These are phyloP conservation scores for Fragum fragum DNA, from an alignment of 2,888 invertebrate species.

Conservation along the genomic window DNA sequence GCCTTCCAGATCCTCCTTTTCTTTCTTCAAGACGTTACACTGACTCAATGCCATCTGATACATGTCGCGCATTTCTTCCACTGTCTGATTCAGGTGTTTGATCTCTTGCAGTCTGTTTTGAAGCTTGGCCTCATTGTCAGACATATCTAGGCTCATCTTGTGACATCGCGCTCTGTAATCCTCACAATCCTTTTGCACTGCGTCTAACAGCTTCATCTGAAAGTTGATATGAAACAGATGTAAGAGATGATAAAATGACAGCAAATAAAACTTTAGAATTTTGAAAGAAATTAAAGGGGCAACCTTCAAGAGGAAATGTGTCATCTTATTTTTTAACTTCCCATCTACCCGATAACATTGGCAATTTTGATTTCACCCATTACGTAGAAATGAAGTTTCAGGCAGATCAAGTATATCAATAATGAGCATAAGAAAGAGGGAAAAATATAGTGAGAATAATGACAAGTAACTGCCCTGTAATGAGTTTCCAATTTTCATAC, in stretches of 20 bases:
- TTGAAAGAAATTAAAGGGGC: too few relatives aligned
- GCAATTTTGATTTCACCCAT: too few relatives aligned
- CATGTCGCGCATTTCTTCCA: slow-evolving; percentile 59
- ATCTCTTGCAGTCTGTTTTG: slow-evolving; percentile 54
- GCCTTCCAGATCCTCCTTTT: slow-evolving; percentile 74
- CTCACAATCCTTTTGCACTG: slow-evolving; percentile 66
- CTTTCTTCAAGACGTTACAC: slow-evolving; percentile 50
- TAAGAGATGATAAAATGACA: not conserved
- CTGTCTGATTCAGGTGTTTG: slow-evolving; percentile 34
- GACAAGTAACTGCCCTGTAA: too few relatives aligned
- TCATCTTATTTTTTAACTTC: too few relatives aligned
- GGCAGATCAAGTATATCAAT: too few relatives aligned
- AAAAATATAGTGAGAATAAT: too few relatives aligned
- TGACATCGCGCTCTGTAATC: slow-evolving; percentile 67
- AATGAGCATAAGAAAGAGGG: too few relatives aligned
- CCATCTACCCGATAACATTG: too few relatives aligned
- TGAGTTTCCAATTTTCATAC: too few relatives aligned
- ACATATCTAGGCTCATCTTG: slow-evolving; percentile 57
- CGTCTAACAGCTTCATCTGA: slow-evolving; percentile 66
- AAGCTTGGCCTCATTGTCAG: slow-evolving; percentile 63
- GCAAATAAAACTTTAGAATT: too few relatives aligned
- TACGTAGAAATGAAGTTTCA: too few relatives aligned
- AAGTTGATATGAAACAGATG: not conserved
- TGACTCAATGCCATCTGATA: slow-evolving; percentile 60
- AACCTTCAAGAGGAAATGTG: too few relatives aligned